Evolutionary conservation across 2,888 invertebrate species (phyloP), one percentile per base, ranked within the genome.

Genomic region (Suillia variegata): DNA sequence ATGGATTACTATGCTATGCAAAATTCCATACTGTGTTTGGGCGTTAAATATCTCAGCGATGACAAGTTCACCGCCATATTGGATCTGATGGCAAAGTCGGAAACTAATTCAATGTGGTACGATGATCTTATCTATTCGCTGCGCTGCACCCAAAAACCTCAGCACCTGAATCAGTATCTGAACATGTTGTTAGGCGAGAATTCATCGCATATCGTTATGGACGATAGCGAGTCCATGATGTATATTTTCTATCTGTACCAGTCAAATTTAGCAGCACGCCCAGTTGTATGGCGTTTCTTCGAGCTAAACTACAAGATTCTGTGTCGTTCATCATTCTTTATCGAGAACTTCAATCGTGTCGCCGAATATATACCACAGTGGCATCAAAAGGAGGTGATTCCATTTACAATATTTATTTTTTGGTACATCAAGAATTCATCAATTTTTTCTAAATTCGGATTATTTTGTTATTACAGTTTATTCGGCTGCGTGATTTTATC

Each of bases 111-210:
- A 0, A 45, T 58, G 1, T 67, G 58, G 17, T 74, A 70, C 18
- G 74, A 78, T 22, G 80, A 80, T 58, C 61, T 79, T n/a, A 69
- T 78, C 5, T 78, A 76, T 50, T 64, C 76, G 6, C 55, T 80
- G 31, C 75, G 77, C 10, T 80, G 80, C 56, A 75, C 72, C 0
- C 69, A 74, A 56, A 71, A 69, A n/a, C 64, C 63, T 2, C 61
- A 61, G 1, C 78, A 77, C 13, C 58, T 80, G 48, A 62, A 65
- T 1, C 62, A 67, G n/a, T 79, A 74, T 62, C 63, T 80, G 2
- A 67, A 75, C 10, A 45, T 75, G 17, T 48, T 80, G 20, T 26
- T 80, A 20, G 71, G 70, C 3, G 67, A 71, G n/a, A 78, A 77
- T 59, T 70, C 74, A 0, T 74, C 77, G 2, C 70, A 70, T 26